Conservation (phyloP, 2,888 invertebrate species). For the Tipula lateralis region DNA sequence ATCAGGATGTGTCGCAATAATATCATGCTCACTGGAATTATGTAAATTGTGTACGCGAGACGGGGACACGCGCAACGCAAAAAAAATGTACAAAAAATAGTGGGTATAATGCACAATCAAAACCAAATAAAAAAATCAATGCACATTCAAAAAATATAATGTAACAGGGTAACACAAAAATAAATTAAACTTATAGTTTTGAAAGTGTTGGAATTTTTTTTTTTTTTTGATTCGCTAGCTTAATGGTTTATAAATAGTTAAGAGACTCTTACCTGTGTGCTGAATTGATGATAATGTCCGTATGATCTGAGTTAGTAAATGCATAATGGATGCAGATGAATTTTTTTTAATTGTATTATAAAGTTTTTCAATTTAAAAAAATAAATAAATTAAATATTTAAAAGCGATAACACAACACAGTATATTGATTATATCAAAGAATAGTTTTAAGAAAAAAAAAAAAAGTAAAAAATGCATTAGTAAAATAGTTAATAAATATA, state of each 20-base stretch:
- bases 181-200: constrained; percentile 33
- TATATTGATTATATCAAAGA: neutral
- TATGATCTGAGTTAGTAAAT: constrained; percentile 42
- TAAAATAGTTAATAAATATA: constrained; percentile 29
- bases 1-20: neutral
- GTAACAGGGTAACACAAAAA: constrained; percentile 30
- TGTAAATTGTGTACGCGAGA: neutral
- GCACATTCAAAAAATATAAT: constrained; percentile 34
- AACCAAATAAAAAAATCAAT: constrained; percentile 34
- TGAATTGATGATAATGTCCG: constrained; percentile 48
- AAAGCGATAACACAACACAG: constrained; percentile 28
- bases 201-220: constrained; percentile 31
- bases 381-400: neutral
- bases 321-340: constrained; percentile 29
- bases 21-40: neutral
- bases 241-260: neutral
- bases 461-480: constrained; percentile 32
- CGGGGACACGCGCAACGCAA: neutral
- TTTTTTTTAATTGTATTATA: constrained; percentile 12
- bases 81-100: constrained; percentile 28
- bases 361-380: neutral
- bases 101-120: constrained; percentile 31
- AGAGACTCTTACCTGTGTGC: constrained; percentile 48
- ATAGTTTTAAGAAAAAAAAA: constrained; percentile 33
- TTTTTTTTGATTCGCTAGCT: neutral